Base-by-base conservation (phyloP, 1,140 invertebrate species). In the Drosophila watanabei region DNA sequence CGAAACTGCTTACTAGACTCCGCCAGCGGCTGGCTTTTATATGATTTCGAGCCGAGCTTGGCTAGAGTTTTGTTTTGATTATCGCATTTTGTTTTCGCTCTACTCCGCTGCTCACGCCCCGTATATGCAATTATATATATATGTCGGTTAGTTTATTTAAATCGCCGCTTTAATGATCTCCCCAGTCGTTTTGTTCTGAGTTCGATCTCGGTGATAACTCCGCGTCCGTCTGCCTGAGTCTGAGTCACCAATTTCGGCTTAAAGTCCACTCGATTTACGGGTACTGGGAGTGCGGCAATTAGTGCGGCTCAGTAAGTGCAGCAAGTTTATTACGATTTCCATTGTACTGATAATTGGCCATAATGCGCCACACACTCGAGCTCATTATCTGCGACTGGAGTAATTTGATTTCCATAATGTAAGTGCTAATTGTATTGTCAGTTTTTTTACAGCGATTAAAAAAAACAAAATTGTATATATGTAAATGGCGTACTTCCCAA, bases 71-170 rank as follows among this genome's bases (percentile, higher is more conserved):
- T 68, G 41, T 61, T 78, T 86, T 82, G 60, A 80, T 76, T 57
- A 41, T 79, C 14, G 56, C 60, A 49, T 59, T 80, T 79, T 46
- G 62, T 68, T 66, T 49, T 76, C 61, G 60, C 51, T 68, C 58
- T 69, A 90, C 75, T 80, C 80, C 72, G 49, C 16, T 88, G 86
- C 84, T 71, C 77, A 79, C 73, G 66, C n/a, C 39, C 35, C 37
- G 43, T 37, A 61, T 28, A 73, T 14, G 41, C 54, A 75, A 49
- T 37, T 57, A 69, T 41, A 58, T 64, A 58, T 64, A 66, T 24
- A 45, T 75, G 37, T 59, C 35, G 58, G 62, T 64, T 82, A 82
- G 80, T 73, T 80, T 83, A 62, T 76, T 84, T 80, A 62, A 80
- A 52, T 80, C 71, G 52, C 63, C 54, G 41, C 62, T 83, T 82